These are phyloP conservation scores for Pyralis farinalis DNA, from an alignment of 2,888 invertebrate genomes.

Conservation along the genomic window DNA sequence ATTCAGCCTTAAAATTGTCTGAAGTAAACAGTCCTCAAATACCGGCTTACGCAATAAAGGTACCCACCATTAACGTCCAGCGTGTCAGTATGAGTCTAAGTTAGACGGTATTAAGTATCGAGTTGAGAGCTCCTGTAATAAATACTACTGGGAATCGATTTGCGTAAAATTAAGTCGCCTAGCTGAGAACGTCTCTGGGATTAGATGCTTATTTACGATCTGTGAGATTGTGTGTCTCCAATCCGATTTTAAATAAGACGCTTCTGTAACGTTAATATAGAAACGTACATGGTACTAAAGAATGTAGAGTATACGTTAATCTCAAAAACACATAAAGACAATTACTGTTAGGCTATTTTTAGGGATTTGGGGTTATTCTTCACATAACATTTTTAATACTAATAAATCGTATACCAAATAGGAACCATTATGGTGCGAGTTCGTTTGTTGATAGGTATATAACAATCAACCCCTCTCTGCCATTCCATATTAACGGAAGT, in stretches of 20 bases:
- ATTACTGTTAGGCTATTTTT: too few species aligned
- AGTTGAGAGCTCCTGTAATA: constrained; percentile 13
- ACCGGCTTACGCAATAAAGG: neutral
- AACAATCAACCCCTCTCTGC: too few species aligned
- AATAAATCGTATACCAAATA: too few species aligned
- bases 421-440: too few species aligned
- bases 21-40: neutral
- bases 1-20: neutral
- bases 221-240: neutral
- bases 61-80: constrained; percentile 14
- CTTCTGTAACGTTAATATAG: neutral
- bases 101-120: constrained; percentile 14
- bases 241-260: neutral
- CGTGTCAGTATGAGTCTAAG: constrained; percentile 18
- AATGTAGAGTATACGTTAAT: too few species aligned
- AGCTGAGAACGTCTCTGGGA: constrained; percentile 6
- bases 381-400: too few species aligned
- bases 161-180: constrained; percentile 18
- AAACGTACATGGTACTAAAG: too few species aligned
- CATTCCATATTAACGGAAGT: too few species aligned
- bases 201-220: constrained; percentile 1
- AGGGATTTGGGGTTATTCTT: too few species aligned
- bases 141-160: constrained; percentile 17
- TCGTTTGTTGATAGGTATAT: too few species aligned
- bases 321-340: too few species aligned